Conservation (phyloP, 2,888 invertebrate genomes). For the Auanema sp. region DNA sequence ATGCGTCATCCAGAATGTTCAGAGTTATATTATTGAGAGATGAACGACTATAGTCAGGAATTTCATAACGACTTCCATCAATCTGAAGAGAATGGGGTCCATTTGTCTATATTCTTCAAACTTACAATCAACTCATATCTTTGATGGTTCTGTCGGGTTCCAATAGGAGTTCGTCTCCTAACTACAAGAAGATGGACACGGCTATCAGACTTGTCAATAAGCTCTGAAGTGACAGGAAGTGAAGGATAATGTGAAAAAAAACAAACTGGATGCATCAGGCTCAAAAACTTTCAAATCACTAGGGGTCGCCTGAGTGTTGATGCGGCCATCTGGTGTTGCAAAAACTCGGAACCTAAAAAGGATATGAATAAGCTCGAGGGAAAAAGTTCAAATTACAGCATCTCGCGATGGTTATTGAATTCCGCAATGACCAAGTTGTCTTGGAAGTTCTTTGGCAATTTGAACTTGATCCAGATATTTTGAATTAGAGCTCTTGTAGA, state of each 20-base stretch:
- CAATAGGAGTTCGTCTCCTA: slow-evolving; percentile 35
- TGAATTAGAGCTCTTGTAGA: slow-evolving; percentile 33
- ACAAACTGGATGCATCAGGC: slow-evolving; percentile 18
- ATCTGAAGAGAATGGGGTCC: slow-evolving; percentile 24
- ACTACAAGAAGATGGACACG: slow-evolving; percentile 38
- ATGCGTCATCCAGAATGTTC: slow-evolving; percentile 21
- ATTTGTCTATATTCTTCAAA: slow-evolving; percentile 2
- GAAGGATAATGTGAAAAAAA: not conserved
- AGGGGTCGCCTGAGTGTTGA: slow-evolving; percentile 31
- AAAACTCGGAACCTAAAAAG: slow-evolving; percentile 31
- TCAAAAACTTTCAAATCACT: slow-evolving; percentile 23
- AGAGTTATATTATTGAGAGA: slow-evolving; percentile 36
- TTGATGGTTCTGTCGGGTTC: slow-evolving; percentile 33
- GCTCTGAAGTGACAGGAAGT: slow-evolving; percentile 11
- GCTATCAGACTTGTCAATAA: slow-evolving; percentile 28
- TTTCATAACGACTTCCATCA: slow-evolving; percentile 32
- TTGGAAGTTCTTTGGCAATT: slow-evolving; percentile 26
- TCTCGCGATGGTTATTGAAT: slow-evolving; percentile 42
- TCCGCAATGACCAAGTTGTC: slow-evolving; percentile 28
- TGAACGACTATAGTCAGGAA: slow-evolving; percentile 35
- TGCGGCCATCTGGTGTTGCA: slow-evolving; percentile 26
- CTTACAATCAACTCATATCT: slow-evolving; percentile 38
- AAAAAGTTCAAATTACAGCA: slow-evolving; percentile 21
- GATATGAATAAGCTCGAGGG: not conserved
- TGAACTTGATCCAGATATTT: slow-evolving; percentile 39